Evolutionary conservation across 1,140 invertebrate species (phyloP), one percentile per base, ranked within the genome.

Genomic region (Penaeus chinensis): DNA sequence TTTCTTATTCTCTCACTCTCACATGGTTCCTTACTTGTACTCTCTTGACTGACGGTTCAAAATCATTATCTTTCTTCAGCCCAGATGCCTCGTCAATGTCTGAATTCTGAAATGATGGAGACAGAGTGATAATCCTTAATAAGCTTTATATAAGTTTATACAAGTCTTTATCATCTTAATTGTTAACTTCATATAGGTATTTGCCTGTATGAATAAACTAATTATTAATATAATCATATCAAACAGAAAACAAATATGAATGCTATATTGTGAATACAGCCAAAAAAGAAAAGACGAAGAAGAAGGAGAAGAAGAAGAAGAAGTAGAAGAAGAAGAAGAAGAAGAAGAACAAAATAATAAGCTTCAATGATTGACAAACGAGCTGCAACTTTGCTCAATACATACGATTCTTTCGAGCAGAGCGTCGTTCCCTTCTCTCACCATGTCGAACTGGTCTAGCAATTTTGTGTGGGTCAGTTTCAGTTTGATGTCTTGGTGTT

Each of bases 351-450:
- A 54, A 54, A 54, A 54, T 16, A 54, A 20, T 66, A 82, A 19
- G n/a, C 32, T 54, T 71, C 8, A 54, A 47, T 86, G 85, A 62
- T 79, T 37, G 7, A 61, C 32, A 76, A 27, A 82, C 42, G 62
- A 3, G n/a, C 74, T 3, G 42, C n/a, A 22, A 22, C 62, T 77
- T 22, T 74, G 61, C 66, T 18, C 87, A 77, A 61, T 79, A 91
- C 94, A 94, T 91, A 96, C 96, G 62, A 96, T 95, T 91, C 94
- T 93, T 91, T 97, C 96, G n/a, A 97, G 92, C n/a, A 97, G 93
- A 47, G 94, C 93, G 92, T 97, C 96, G 93, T 97, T 97, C 19
- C 94, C 94, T 91, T 96, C 96, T 54, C 95, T 92, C 18, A 97
- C 90, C 66, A 96, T 92, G 90, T 97, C 96, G 91, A 95, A 95